Evolutionary conservation across 1,140 invertebrate genomes (phyloP).

Genomic region (Anagrus nilaparvatae): DNA sequence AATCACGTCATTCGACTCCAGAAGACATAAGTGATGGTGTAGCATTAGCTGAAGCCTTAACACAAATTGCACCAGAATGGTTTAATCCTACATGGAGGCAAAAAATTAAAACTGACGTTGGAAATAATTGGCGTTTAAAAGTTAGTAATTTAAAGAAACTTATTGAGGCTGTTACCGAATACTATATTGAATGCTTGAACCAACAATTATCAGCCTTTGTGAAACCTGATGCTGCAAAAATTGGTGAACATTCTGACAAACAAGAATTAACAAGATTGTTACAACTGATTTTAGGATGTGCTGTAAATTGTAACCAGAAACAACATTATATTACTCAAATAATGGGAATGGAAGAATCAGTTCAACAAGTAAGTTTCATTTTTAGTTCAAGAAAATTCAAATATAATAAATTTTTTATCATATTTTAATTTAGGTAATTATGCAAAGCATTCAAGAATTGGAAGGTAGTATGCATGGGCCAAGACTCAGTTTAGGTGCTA

Average conservation of each 20-base stretch:
- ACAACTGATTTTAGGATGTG: slow-evolving; percentile 88
- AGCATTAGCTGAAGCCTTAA: slow-evolving; percentile 68
- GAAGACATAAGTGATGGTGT: slow-evolving; percentile 78
- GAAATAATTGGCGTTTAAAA: slow-evolving; percentile 78
- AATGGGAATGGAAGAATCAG: slow-evolving; percentile 81
- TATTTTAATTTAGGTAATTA: slow-evolving; percentile 67
- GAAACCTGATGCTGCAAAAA: slow-evolving; percentile 75
- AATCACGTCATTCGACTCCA: slow-evolving; percentile 48
- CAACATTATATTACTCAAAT: slow-evolving; percentile 87
- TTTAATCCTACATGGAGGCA: slow-evolving; percentile 63
- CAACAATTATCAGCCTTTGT: slow-evolving; percentile 69
- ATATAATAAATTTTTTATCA: too few species aligned
- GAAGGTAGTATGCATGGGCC: slow-evolving; percentile 54
- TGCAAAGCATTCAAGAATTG: slow-evolving; percentile 90
- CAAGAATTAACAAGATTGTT: slow-evolving; percentile 72
- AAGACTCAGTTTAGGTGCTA: slow-evolving; percentile 39
- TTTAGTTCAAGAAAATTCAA: too few species aligned
- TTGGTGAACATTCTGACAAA: slow-evolving; percentile 71
- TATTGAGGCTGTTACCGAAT: slow-evolving; percentile 77
- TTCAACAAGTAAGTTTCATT: slow-evolving; percentile 55
- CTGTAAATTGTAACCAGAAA: slow-evolving; percentile 85
- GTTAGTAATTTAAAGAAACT: slow-evolving; percentile 92
- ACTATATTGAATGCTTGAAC: slow-evolving; percentile 77
- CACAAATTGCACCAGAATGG: slow-evolving; percentile 68
- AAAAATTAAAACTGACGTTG: slow-evolving; percentile 79